Conservation (phyloP, 92 coral and sea anemone species). For the Isaurus tuberculatus region DNA sequence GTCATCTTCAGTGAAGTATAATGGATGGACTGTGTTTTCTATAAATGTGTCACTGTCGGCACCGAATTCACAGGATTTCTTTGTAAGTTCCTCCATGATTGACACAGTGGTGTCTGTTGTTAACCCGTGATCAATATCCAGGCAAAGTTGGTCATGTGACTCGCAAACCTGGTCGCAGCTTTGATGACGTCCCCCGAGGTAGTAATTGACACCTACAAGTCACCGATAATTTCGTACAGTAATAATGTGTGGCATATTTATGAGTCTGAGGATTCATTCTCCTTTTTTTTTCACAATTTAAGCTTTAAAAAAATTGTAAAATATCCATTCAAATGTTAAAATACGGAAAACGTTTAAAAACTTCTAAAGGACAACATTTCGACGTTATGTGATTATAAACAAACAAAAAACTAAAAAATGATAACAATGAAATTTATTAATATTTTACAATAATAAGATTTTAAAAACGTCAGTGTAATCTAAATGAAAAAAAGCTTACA, state of each 20-base stretch:
- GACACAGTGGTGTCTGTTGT: neutral
- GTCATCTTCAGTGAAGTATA: neutral
- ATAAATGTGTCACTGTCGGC: neutral
- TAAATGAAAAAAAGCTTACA: too few species aligned
- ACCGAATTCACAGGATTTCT: neutral
- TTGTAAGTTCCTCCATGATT: neutral
- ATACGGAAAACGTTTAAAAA: too few species aligned
- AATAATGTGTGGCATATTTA: too few species aligned
- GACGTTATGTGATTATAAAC: too few species aligned
- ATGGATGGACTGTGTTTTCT: neutral
- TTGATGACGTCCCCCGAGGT: constrained; percentile 7
- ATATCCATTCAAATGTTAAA: too few species aligned
- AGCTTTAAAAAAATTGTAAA: too few species aligned
- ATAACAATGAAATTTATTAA: too few species aligned
- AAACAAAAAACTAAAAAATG: too few species aligned
- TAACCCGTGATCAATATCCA: constrained; percentile 13
- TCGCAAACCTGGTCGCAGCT: constrained; percentile 16
- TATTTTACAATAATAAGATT: too few species aligned
- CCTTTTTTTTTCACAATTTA: neutral
- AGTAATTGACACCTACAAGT: constrained; percentile 17
- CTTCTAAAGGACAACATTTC: too few species aligned
- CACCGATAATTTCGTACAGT: neutral
- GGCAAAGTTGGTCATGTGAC: constrained; percentile 28
- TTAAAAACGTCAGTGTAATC: too few species aligned
- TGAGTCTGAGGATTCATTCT: too few species aligned